Percentiles rank a stretch among this genome's conserved stretches.
Evolutionary conservation across 1,140 invertebrate species (phyloP).

Genomic region (Saxidomus purpurata): DNA sequence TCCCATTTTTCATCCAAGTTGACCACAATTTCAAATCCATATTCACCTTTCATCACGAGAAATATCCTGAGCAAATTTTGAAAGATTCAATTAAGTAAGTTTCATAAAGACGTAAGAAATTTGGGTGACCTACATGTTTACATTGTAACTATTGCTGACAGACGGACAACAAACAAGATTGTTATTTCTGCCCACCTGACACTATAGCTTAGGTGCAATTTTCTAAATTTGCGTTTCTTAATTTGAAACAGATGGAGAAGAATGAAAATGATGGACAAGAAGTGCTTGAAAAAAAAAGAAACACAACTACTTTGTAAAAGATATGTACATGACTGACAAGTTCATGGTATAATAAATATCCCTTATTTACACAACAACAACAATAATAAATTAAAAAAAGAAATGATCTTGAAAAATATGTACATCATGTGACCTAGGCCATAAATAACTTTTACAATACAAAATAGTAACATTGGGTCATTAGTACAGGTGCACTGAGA

Average conservation of each 20-base stretch:
- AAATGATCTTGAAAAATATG: conserved; percentile 5
- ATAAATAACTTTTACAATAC: neutral
- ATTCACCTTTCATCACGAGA: no score
- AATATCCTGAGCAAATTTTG: no score
- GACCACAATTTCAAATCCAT: no score
- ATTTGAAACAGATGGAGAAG: neutral
- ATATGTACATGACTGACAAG: conserved; percentile 12
- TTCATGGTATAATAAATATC: neutral
- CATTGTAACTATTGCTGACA: no score
- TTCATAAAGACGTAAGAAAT: no score
- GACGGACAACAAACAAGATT: no score
- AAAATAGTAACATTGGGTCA: neutral
- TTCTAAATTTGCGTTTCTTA: no score
- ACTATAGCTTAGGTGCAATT: no score
- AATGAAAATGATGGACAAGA: neutral
- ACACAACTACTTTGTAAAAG: neutral
- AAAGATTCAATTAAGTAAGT: no score
- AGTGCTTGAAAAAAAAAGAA: neutral
- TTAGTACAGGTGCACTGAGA: neutral
- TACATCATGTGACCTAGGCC: conserved; percentile 2
- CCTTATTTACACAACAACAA: conserved; percentile 17
- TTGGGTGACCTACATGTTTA: no score
- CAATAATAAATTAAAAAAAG: conserved; percentile 19
- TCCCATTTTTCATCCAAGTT: no score
- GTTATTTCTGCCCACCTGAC: no score